phyloP scores from a whole-genome alignment of 2,797 vertebrate genomes.

The Macropus fuliginosus region DNA sequence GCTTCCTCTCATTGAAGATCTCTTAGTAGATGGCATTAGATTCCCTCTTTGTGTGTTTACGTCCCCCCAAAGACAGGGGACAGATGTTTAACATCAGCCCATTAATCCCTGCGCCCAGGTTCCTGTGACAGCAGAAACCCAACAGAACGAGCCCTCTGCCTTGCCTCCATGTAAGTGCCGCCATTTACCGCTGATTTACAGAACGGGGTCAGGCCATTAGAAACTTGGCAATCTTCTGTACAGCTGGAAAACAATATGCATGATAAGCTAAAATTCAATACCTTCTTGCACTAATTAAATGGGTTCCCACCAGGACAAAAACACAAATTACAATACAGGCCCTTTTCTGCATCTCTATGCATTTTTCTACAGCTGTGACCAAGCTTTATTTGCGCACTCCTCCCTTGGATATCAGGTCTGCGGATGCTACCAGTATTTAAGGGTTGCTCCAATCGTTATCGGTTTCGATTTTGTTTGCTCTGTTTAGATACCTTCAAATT shows the following conservation, averaged over 20 bases:
- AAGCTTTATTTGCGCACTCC: conserved; percentile 76
- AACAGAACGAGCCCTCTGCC: conserved; percentile 91
- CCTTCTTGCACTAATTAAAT: conserved; percentile 93
- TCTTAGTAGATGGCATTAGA: conserved; percentile 89
- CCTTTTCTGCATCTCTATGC: conserved; percentile 90
- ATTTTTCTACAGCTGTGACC: conserved; percentile 88
- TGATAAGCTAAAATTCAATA: conserved; percentile 93
- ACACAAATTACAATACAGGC: conserved; percentile 88
- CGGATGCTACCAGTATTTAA: conserved; percentile 69
- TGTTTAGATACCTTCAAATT: conserved; percentile 40
- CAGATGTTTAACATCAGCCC: conserved; percentile 91
- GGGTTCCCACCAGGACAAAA: conserved; percentile 90
- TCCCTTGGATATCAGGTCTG: conserved; percentile 76
- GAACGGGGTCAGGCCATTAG: conserved; percentile 92
- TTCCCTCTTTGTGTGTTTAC: conserved; percentile 89
- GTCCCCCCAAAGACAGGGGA: conserved; percentile 89
- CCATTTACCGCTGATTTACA: conserved; percentile 92
- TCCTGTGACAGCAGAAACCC: conserved; percentile 89
- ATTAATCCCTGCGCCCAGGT: conserved; percentile 90
- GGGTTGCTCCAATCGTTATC: conserved; percentile 50
- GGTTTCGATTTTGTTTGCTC: conserved; percentile 55
- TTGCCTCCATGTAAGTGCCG: conserved; percentile 89
- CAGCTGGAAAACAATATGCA: conserved; percentile 93
- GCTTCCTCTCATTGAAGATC: conserved; percentile 89
- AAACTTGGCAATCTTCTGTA: conserved; percentile 92